These are phyloP conservation scores for Whitmania pigra DNA, from an alignment of 1,140 invertebrate genomes.

Conservation along the genomic window DNA sequence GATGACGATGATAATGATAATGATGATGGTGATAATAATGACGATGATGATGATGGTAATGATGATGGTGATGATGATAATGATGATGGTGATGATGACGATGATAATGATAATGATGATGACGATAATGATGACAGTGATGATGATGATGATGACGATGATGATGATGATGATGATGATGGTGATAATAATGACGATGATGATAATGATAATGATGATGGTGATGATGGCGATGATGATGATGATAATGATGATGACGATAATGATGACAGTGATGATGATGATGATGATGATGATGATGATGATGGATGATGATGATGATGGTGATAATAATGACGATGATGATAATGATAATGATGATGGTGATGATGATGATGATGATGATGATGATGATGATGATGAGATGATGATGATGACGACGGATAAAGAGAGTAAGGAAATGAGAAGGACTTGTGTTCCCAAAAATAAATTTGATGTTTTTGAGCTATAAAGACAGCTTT, in stretches of 20 bases:
- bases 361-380: constrained; percentile 11
- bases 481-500: too few relatives aligned
- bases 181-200: constrained; percentile 1
- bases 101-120: too few relatives aligned
- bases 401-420: constrained; percentile 12
- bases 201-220: constrained; percentile 7
- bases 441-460: too few relatives aligned
- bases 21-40: constrained; percentile 17
- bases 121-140: background rate
- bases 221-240: background rate
- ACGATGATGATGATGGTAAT: constrained; percentile 3
- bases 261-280: background rate
- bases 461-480: too few relatives aligned
- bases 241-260: constrained; percentile 8
- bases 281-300: constrained; percentile 16
- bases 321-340: constrained; percentile 3
- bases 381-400: constrained; percentile 15
- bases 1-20: too few relatives aligned
- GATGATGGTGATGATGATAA: constrained; percentile 13
- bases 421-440: too few relatives aligned
- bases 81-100: constrained; percentile 17
- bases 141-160: constrained; percentile 6
- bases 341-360: constrained; percentile 1
- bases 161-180: constrained; percentile 17
- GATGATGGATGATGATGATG: constrained; percentile 11